Conservation (phyloP, 2,113 vertebrate genomes). For the Hemicordylus capensis region DNA sequence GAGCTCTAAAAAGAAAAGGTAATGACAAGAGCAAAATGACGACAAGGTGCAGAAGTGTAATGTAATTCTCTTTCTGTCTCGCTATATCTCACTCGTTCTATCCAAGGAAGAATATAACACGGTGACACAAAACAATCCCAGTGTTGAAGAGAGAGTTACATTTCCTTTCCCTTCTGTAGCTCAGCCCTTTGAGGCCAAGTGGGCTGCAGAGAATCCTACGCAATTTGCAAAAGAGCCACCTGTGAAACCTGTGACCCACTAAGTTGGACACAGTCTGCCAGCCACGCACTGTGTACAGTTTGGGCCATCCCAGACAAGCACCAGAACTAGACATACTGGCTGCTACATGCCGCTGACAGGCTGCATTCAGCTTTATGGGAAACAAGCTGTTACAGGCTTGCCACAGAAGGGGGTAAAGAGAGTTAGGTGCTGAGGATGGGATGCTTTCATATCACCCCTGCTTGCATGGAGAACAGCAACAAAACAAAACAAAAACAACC, state of each 20-base stretch:
- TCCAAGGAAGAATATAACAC: no score
- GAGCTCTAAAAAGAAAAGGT: background rate
- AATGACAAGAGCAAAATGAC: background rate
- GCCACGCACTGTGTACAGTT: no score
- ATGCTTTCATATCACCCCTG: background rate
- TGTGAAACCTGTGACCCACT: background rate
- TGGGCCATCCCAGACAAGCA: background rate
- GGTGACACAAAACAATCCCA: no score
- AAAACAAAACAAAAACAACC: background rate
- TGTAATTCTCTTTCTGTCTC: no score
- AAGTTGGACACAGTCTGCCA: no score
- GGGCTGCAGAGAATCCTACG: background rate
- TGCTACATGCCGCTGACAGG: no score
- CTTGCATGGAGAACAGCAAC: background rate
- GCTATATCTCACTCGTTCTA: background rate
- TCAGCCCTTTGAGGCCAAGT: background rate
- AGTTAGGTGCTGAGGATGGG: background rate
- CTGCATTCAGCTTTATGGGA: no score
- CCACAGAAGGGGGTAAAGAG: no score
- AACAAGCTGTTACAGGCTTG: no score
- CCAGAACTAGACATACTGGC: background rate
- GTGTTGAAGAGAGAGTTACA: no score
- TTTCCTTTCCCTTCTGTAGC: background rate
- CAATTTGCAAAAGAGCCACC: background rate
- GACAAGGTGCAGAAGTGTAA: background rate